A percentile compares a stretch with the other conserved stretches of the same genome.
Conservation (phyloP, 2,113 vertebrate genomes). For the Tragelaphus scriptus region DNA sequence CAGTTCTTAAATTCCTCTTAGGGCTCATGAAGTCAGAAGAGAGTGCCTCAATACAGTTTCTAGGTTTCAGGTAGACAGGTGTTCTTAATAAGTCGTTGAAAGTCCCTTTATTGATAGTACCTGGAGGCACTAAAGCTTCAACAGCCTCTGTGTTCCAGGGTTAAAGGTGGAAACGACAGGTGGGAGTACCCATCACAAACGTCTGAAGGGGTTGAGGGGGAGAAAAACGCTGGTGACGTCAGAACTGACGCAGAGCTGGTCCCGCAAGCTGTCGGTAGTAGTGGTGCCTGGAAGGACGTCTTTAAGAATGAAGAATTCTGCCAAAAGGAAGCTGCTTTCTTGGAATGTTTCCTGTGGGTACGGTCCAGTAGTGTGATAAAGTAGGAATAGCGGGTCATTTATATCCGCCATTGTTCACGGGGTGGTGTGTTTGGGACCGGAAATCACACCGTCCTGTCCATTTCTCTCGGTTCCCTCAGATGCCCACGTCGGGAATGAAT, state of each 20-base stretch:
- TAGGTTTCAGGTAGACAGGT: background rate
- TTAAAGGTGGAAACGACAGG: background rate
- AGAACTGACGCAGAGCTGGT: background rate
- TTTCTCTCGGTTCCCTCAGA: background rate
- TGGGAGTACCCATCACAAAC: background rate
- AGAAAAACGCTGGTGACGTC: too few species aligned
- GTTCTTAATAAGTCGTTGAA: background rate
- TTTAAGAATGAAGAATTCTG: background rate
- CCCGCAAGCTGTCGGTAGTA: accelerated
- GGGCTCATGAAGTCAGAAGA: background rate
- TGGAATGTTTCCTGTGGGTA: background rate
- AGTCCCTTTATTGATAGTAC: background rate
- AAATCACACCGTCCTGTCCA: background rate
- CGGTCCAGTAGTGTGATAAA: background rate
- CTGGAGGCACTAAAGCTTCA: background rate
- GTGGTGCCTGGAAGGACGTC: background rate
- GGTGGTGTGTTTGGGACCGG: background rate
- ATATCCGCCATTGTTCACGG: background rate
- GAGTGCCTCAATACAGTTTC: background rate
- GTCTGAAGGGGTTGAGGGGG: background rate
- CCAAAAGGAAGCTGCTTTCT: background rate
- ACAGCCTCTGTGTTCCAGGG: background rate
- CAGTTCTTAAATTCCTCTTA: background rate
- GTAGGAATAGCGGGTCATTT: background rate
- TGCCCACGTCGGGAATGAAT: background rate